Percentiles rank a stretch among this genome's conserved stretches.
phyloP scores from a whole-genome alignment of 2,888 invertebrate genomes.

The Terebella lapidaria region DNA sequence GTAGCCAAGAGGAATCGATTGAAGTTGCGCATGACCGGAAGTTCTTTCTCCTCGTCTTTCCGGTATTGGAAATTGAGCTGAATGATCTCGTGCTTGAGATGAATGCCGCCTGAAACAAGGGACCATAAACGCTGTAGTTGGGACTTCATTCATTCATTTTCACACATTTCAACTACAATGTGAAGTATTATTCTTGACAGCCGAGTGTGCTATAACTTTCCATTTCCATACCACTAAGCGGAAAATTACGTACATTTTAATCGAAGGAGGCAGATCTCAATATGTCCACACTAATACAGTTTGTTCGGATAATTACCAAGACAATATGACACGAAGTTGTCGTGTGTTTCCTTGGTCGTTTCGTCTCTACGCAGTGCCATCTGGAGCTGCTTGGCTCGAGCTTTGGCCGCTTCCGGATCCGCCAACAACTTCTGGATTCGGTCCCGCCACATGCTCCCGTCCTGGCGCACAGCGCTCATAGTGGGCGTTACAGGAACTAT shows the following conservation, averaged over 20 bases:
- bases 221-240: too few species aligned
- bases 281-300: too few species aligned
- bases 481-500: constrained; percentile 20
- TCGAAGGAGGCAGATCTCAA: too few species aligned
- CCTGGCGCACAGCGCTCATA: constrained; percentile 17
- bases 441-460: constrained; percentile 23
- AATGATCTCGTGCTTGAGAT: constrained; percentile 7
- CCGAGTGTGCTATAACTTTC: too few species aligned
- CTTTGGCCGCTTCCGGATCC: constrained; percentile 12
- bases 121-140: background rate
- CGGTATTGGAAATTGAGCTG: constrained; percentile 3
- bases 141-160: background rate
- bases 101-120: constrained; percentile 15
- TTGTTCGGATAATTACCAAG: too few species aligned
- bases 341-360: constrained; percentile 23
- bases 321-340: constrained; percentile 21
- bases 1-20: constrained; percentile 16
- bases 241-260: too few species aligned
- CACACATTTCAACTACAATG: background rate
- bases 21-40: constrained; percentile 11
- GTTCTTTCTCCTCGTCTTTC: constrained; percentile 19
- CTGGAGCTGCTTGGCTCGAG: constrained; percentile 16
- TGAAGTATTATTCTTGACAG: too few species aligned
- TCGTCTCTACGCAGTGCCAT: constrained; percentile 22
- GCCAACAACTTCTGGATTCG: constrained; percentile 15